Base-by-base conservation (phyloP, 53 echinoderm and acorn worm genomes). In the Echinarachnius parma region DNA sequence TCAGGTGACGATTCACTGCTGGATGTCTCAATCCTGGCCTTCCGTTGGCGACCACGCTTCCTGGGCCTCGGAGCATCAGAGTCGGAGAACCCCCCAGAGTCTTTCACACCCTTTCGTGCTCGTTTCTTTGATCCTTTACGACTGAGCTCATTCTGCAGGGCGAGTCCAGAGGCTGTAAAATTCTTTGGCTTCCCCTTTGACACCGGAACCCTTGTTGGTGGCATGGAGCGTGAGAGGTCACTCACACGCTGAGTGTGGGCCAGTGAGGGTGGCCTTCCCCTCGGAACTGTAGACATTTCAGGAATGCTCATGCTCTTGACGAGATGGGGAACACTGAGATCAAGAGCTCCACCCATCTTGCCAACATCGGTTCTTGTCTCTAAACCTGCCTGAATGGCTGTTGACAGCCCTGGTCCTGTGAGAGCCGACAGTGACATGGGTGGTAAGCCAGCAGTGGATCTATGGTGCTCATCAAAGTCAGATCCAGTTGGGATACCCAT, bases 151-250 rank as follows among this genome's bases (percentile, higher is more conserved):
- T 70, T 74, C 31, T 78, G 87, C 28, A 74, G 75, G 24, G 92
- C 69, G 33, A 58, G 78, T 45, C 82, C 79, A 32, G 81, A 82
- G 28, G 64, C 82, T 15, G 74, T 77, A 74, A 94, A 94, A 35
- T 94, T 84, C 69, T 87, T 89, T 9, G 94, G 94, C 42, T 94
- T 94, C 35, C 94, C 94, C 64, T 94, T 94, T 10, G 94, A 72
- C 22, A 63, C 63, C 31, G 80, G 76, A 14, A 53, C 67, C 45
- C 64, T 46, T 21, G 61, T 31, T 44, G 61, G 31, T 33, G 77
- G 77, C 27, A 76, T 20, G 14, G 50, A 72, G 5, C 56, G 74
- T 9, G 74, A 72, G 23, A 72, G 44, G 28, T 72, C 56, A 27
- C 56, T 56, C 23, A 72, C 74, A 72, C 57, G 39, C 56, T 72